Conservation (phyloP, 2,113 vertebrate species). For the Pipa parva region DNA sequence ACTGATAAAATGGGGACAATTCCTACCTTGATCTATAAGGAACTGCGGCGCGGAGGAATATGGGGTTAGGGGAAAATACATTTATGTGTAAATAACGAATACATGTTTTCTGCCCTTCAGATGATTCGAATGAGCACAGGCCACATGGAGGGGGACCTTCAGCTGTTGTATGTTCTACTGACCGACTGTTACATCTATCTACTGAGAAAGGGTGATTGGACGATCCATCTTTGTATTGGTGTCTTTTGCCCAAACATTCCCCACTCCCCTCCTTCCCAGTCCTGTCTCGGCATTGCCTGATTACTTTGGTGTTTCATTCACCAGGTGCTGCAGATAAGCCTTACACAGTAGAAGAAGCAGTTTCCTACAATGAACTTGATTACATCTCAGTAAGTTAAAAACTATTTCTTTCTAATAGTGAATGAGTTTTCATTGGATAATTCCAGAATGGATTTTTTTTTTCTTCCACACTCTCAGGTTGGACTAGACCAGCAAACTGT, state of each 20-base stretch:
- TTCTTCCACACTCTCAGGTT: conserved; percentile 62
- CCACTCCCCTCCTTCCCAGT: not conserved
- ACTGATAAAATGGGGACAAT: no score
- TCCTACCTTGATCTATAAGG: no score
- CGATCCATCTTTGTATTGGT: not conserved
- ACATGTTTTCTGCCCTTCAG: conserved; percentile 54
- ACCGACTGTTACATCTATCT: conserved; percentile 93
- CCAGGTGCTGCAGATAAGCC: conserved; percentile 94
- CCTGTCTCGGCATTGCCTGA: not conserved
- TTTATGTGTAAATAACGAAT: no score
- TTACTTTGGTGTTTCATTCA: not conserved
- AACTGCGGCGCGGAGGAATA: no score
- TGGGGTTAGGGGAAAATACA: no score
- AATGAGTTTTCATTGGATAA: no score
- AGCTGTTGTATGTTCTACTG: conserved; percentile 88
- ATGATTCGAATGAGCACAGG: conserved; percentile 96
- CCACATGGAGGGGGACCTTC: conserved; percentile 94
- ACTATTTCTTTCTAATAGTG: not conserved
- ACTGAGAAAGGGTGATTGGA: conserved; percentile 82
- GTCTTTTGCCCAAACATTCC: not conserved
- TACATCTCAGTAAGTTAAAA: conserved; percentile 83
- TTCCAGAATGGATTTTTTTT: not conserved
- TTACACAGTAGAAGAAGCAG: conserved; percentile 88
- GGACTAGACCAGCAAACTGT: conserved; percentile 90
- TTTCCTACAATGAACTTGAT: conserved; percentile 93